phyloP scores from a whole-genome alignment of 2,113 vertebrate genomes.

The Odocoileus virginianus region DNA sequence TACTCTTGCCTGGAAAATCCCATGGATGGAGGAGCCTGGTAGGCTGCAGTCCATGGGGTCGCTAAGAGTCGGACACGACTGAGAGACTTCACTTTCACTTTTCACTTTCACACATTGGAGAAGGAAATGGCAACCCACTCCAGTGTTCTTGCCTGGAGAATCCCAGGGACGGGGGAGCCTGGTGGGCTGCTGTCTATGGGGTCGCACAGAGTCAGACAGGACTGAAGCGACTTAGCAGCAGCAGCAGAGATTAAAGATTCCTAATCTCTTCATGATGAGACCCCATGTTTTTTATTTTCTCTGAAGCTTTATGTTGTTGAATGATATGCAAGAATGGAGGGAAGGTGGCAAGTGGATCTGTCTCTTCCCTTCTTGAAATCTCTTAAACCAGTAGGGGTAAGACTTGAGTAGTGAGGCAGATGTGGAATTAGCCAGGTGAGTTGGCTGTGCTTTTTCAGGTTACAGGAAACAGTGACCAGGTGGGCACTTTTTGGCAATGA shows the following conservation, averaged over 20 bases:
- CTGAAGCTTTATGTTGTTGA: not conserved
- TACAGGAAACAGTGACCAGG: not conserved
- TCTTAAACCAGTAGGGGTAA: not conserved
- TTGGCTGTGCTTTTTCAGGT: not conserved
- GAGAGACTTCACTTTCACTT: too few species aligned
- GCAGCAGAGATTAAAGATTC: not conserved
- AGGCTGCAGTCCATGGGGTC: too few species aligned
- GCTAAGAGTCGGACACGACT: too few species aligned
- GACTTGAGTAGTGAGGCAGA: not conserved
- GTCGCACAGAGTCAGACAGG: fast-evolving
- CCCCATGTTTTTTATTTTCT: not conserved
- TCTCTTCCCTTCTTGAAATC: not conserved
- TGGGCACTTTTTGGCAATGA: not conserved
- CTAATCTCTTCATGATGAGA: not conserved
- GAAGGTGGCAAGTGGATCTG: not conserved
- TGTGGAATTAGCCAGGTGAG: not conserved
- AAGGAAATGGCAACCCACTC: too few species aligned
- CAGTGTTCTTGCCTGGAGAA: too few species aligned
- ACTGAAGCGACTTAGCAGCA: too few species aligned
- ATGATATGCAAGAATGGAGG: not conserved
- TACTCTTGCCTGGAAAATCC: too few species aligned
- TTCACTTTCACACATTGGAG: too few species aligned
- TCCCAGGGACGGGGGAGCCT: too few species aligned
- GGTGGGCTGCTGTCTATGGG: too few species aligned
- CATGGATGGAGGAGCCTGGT: too few species aligned